These are phyloP conservation scores for Epizoanthus illoricatus DNA, from an alignment of 92 coral and sea anemone species.

Conservation along the genomic window DNA sequence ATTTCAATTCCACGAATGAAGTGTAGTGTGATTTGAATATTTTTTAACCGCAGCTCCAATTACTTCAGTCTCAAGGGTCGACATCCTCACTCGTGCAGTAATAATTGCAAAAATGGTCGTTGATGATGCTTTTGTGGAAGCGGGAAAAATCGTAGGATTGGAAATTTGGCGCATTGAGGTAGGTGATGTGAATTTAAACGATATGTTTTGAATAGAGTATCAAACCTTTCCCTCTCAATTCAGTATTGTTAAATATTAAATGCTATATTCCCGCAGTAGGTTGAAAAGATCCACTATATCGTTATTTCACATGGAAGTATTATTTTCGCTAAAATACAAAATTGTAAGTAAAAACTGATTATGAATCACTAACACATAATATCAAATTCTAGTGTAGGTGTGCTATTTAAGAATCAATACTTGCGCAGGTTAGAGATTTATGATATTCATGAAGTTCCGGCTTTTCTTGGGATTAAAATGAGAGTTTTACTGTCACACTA, in stretches of 20 bases:
- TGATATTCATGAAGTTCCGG: neutral
- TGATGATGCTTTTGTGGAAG: conserved; percentile 89
- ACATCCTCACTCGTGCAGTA: neutral
- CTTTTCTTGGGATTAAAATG: neutral
- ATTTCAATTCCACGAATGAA: conserved; percentile 8
- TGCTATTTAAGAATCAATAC: neutral
- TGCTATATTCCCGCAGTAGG: neutral
- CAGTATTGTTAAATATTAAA: neutral
- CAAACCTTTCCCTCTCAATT: neutral
- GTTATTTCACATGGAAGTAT: neutral
- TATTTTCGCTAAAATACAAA: conserved; percentile 1
- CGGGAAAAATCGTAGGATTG: conserved; percentile 82
- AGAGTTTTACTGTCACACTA: neutral
- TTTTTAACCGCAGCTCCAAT: neutral
- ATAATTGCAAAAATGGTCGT: conserved; percentile 62
- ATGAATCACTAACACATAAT: neutral
- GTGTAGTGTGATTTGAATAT: neutral
- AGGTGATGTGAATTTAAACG: conserved; percentile 1
- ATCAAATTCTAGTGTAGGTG: neutral
- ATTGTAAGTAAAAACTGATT: neutral
- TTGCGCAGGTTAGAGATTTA: neutral
- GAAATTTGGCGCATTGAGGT: conserved; percentile 99
- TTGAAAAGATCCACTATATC: neutral
- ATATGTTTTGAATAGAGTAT: neutral
- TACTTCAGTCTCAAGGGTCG: neutral